These are phyloP conservation scores for Phymatocera aterrima DNA, from an alignment of 2,888 invertebrate genomes.

Conservation along the genomic window DNA sequence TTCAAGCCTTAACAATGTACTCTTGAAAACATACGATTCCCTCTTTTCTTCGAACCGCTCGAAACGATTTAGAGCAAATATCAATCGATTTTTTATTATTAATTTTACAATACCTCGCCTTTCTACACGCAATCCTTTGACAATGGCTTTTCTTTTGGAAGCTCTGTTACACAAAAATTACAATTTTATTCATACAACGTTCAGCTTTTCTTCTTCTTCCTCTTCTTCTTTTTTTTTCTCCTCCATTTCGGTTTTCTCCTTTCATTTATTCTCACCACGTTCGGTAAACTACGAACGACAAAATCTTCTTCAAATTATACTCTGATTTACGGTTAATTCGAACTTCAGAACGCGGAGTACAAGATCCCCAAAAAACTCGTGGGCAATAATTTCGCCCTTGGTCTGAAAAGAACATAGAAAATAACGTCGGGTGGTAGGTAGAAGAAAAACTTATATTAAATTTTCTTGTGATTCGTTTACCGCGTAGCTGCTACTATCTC, in stretches of 20 bases:
- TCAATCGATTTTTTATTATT: slow-evolving; percentile 4
- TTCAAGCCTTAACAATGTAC: slow-evolving; percentile 35
- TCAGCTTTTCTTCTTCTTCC: not conserved
- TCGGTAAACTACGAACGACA: not conserved
- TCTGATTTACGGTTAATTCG: not conserved
- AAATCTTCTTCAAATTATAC: not conserved
- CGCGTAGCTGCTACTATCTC: not conserved
- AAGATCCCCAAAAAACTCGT: not conserved
- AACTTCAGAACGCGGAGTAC: not conserved
- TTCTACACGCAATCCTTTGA: too few species aligned
- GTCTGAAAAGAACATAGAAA: slow-evolving; percentile 14
- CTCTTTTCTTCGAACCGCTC: not conserved
- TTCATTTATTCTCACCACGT: too few species aligned
- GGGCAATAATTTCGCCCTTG: slow-evolving; percentile 10
- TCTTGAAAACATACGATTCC: slow-evolving; percentile 11
- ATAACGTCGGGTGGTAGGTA: not conserved
- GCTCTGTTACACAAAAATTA: not conserved
- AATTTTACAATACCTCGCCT: not conserved
- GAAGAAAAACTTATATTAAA: slow-evolving; percentile 26
- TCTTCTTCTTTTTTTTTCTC: not conserved
- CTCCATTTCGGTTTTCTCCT: not conserved
- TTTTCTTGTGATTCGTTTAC: not conserved
- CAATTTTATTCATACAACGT: not conserved
- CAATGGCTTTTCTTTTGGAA: too few species aligned
- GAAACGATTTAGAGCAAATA: not conserved